A percentile compares a stretch with the other conserved stretches of the same genome.
phyloP scores from a whole-genome alignment of 2,888 invertebrate genomes.

The Muscina levida region DNA sequence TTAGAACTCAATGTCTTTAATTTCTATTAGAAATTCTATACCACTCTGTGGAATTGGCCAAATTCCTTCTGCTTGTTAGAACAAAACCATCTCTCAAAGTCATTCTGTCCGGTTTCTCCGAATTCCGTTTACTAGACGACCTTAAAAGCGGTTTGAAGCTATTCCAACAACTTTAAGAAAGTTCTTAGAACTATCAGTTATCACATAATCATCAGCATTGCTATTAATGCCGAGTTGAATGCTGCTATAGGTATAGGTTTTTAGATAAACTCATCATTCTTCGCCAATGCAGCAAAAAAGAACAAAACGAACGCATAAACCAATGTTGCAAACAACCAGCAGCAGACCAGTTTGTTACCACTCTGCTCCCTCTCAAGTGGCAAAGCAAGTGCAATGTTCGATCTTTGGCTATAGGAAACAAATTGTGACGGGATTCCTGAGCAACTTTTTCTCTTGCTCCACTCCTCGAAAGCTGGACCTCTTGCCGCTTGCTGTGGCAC shows the following conservation, averaged over 20 bases:
- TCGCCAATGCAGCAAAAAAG: neutral
- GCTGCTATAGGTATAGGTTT: too few relatives aligned
- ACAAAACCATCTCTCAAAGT: too few relatives aligned
- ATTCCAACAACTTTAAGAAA: too few relatives aligned
- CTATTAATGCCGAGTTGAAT: neutral
- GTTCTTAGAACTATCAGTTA: too few relatives aligned
- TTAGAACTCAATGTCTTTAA: too few relatives aligned
- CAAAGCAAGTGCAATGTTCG: conserved; percentile 58
- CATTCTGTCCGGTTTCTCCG: too few relatives aligned
- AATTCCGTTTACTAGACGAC: conserved; percentile 50
- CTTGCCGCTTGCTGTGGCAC: neutral
- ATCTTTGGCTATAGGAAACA: conserved; percentile 55
- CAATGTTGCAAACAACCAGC: neutral
- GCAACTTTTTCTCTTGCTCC: conserved; percentile 42
- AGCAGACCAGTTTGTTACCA: conserved; percentile 33
- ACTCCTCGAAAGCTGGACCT: neutral
- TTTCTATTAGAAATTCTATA: too few relatives aligned
- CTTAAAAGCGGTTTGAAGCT: conserved; percentile 46
- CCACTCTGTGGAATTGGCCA: too few relatives aligned
- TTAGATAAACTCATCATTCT: neutral
- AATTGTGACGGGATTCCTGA: conserved; percentile 62
- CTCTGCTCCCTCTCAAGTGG: neutral
- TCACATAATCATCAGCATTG: too few relatives aligned
- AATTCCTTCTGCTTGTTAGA: too few relatives aligned
- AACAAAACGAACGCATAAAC: conserved; percentile 6